A percentile compares a stretch with the other conserved stretches of the same genome.
Conservation (phyloP, 2,888 invertebrate species). For the Plebejus argus region DNA sequence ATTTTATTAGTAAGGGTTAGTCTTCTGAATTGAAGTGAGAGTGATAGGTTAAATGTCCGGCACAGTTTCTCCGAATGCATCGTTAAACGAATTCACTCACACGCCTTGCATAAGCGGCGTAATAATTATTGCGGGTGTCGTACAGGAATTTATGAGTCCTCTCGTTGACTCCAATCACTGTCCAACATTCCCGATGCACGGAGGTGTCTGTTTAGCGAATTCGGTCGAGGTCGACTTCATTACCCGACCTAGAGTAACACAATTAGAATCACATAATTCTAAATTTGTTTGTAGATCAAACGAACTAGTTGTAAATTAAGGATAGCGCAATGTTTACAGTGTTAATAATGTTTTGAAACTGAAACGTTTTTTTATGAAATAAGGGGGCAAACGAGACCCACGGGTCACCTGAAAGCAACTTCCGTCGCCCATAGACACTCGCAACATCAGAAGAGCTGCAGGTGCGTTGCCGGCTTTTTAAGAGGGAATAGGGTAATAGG, state of each 20-base stretch:
- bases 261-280: slow-evolving; percentile 48
- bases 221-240: slow-evolving; percentile 67
- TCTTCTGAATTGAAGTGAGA: background rate
- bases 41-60: background rate
- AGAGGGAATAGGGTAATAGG: too few relatives aligned
- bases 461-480: too few relatives aligned
- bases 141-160: slow-evolving; percentile 37
- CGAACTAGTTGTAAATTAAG: background rate
- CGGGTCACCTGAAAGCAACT: too few relatives aligned
- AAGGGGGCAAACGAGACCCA: too few relatives aligned
- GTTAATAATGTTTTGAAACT: background rate
- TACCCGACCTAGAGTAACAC: slow-evolving; percentile 53
- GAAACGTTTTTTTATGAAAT: too few relatives aligned
- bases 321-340: background rate
- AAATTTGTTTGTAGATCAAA: slow-evolving; percentile 23
- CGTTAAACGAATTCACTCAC: slow-evolving; percentile 6
- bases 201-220: slow-evolving; percentile 58
- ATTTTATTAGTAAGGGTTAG: background rate
- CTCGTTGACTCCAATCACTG: slow-evolving; percentile 46
- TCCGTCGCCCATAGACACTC: too few relatives aligned
- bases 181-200: slow-evolving; percentile 56
- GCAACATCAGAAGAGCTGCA: too few relatives aligned
- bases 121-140: slow-evolving; percentile 32
- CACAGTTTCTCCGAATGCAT: slow-evolving; percentile 26
- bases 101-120: slow-evolving; percentile 18